phyloP scores from a whole-genome alignment of 2,797 vertebrate genomes.

The Sylvia borin region DNA sequence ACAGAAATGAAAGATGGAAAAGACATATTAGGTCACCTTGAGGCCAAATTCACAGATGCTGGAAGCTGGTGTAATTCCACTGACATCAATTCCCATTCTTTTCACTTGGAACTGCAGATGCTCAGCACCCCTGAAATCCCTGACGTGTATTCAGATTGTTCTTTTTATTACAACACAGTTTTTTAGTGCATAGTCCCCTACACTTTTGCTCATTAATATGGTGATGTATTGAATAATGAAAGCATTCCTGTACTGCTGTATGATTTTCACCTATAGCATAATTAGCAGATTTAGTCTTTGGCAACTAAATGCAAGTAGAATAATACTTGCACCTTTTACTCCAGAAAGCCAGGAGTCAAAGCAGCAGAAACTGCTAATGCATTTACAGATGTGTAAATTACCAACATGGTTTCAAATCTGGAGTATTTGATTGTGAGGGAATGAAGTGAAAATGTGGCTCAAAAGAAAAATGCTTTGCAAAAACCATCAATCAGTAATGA shows the following conservation, averaged over 20 bases:
- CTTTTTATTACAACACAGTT: not conserved
- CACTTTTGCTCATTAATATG: not conserved
- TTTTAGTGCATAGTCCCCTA: not conserved
- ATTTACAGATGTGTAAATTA: not conserved
- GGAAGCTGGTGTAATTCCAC: not conserved
- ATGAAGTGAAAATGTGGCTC: not conserved
- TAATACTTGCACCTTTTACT: not conserved
- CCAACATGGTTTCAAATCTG: not conserved
- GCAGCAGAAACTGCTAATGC: not conserved
- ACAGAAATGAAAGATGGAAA: slow-evolving; percentile 20
- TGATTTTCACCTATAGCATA: not conserved
- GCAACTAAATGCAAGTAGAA: not conserved
- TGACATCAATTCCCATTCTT: not conserved
- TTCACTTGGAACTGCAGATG: not conserved
- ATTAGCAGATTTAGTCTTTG: not conserved
- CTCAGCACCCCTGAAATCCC: not conserved
- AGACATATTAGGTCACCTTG: not conserved
- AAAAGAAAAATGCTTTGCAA: slow-evolving; percentile 3
- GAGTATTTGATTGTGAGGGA: not conserved
- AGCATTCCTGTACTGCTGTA: not conserved
- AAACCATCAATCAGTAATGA: not conserved
- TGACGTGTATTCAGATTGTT: not conserved
- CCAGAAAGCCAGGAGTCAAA: not conserved
- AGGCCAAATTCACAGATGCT: slow-evolving; percentile 35
- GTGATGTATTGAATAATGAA: not conserved